These are phyloP conservation scores for Exaiptasia diaphana DNA, from an alignment of 64 coral and sea anemone species.

Conservation along the genomic window DNA sequence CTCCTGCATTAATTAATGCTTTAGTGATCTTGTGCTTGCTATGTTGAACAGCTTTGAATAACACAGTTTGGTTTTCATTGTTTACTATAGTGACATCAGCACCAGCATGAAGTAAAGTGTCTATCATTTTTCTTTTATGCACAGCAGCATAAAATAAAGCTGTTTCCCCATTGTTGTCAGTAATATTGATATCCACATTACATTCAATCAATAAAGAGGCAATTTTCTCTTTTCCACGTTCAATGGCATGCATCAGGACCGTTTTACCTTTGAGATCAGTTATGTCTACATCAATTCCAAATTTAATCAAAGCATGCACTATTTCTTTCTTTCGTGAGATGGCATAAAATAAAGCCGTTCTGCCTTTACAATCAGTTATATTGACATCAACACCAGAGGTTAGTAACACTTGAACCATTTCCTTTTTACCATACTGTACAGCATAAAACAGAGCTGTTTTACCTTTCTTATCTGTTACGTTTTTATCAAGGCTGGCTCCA, in stretches of 20 bases:
- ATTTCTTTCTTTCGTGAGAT: neutral
- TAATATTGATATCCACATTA: neutral
- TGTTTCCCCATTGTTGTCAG: neutral
- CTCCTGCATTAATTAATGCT: neutral
- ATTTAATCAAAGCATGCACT: neutral
- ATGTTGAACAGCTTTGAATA: neutral
- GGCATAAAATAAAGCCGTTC: neutral
- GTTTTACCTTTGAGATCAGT: neutral
- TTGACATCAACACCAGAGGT: neutral
- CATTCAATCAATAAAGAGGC: neutral
- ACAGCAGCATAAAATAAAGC: neutral
- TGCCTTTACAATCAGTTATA: neutral
- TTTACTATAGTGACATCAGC: neutral
- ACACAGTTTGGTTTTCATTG: neutral
- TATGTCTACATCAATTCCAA: neutral
- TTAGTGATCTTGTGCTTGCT: neutral
- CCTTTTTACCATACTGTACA: neutral
- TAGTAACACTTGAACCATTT: neutral
- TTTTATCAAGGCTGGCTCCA: no score
- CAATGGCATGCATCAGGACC: neutral
- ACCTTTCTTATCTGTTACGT: no score
- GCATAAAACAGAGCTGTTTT: no score
- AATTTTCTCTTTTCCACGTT: neutral
- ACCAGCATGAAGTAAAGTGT: neutral
- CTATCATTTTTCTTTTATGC: neutral